Base-by-base conservation (phyloP, 1,140 invertebrate genomes). In the Megalopta genalis region DNA sequence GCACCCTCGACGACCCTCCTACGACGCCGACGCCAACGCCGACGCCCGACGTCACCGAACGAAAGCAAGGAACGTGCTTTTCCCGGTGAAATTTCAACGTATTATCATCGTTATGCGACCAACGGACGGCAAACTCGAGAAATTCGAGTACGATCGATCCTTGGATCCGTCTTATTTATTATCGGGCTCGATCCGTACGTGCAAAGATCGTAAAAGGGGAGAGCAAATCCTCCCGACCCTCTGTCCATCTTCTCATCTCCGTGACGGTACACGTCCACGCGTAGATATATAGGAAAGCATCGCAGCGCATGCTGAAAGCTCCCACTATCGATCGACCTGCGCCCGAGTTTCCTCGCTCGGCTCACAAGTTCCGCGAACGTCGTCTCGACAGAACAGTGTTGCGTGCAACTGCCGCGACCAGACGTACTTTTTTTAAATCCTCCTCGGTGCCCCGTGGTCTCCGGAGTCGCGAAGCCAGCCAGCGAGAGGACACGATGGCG, bases 281-380 rank as follows among this genome's bases (percentile, higher is more conserved):
- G 42, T 46, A 57, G 54, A 23, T 9, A 23, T 9, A 37, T 3
- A 42, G 39, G 16, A 23, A 37, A 39, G 16, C 68, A 64, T 42
- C 37, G 84, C 65, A 82, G 86, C 86, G 86, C 86, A 87, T 87
- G 86, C 85, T 87, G 73, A 87, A 81, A 87, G 65, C 77, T 70
- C 49, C 72, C 42, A 67, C 65, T 87, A 87, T 87, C 85, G 86
- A 87, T 87, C 86, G 76, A 42, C 76, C 60, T 60, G 73, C 84
- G 54, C 62, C 77, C 73, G 68, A 80, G 79, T 69, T 71, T 79
- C 68, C 83, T 64, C 66, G 65, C 67, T 76, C 68, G 59, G 62
- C 70, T 86, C 85, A 87, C 62, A 87, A 85, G 72, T 80, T 80
- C 72, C 70, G 77, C 68, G 85, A 82, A 83, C 86, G 76, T 87